Percentiles rank a stretch among this genome's conserved stretches.
phyloP scores from a whole-genome alignment of 2,113 vertebrate genomes.

The Oxygymnocypris stewartii region DNA sequence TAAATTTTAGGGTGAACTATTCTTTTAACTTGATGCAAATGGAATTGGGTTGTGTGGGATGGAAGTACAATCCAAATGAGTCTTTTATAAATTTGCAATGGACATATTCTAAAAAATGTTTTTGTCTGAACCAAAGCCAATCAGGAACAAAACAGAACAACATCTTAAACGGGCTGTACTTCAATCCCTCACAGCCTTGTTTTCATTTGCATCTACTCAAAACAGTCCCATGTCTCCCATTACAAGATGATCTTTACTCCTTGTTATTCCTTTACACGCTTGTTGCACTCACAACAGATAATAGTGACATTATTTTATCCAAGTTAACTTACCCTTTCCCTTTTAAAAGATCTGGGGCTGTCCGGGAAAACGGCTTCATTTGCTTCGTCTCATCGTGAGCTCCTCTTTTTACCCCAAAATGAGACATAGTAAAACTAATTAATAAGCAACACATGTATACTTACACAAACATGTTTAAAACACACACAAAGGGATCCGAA shows the following conservation, averaged over 20 bases:
- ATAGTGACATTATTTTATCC: slow-evolving; percentile 4
- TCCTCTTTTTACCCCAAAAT: slow-evolving; percentile 77
- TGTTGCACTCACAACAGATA: background rate
- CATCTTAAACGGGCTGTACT: background rate
- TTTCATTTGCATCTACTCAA: slow-evolving; percentile 4
- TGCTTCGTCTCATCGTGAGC: slow-evolving; percentile 85
- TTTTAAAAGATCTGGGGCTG: slow-evolving; percentile 90
- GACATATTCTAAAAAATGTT: background rate
- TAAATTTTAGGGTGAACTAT: background rate
- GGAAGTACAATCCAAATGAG: background rate
- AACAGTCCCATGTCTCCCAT: background rate
- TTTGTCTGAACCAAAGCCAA: background rate
- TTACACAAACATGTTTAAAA: background rate
- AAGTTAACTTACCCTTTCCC: slow-evolving; percentile 92
- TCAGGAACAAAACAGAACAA: background rate
- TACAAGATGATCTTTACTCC: background rate
- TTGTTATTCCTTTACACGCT: background rate
- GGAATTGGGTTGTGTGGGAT: background rate
- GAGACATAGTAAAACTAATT: slow-evolving; percentile 39
- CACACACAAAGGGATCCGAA: background rate
- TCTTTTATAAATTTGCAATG: background rate
- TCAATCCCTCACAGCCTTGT: slow-evolving; percentile 4
- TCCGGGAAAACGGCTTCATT: slow-evolving; percentile 85
- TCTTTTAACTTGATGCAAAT: background rate
- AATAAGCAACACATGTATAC: background rate